Evolutionary conservation across 2,888 invertebrate genomes (phyloP), one percentile per base, ranked within the genome.

Genomic region (Stomorhina lunata): DNA sequence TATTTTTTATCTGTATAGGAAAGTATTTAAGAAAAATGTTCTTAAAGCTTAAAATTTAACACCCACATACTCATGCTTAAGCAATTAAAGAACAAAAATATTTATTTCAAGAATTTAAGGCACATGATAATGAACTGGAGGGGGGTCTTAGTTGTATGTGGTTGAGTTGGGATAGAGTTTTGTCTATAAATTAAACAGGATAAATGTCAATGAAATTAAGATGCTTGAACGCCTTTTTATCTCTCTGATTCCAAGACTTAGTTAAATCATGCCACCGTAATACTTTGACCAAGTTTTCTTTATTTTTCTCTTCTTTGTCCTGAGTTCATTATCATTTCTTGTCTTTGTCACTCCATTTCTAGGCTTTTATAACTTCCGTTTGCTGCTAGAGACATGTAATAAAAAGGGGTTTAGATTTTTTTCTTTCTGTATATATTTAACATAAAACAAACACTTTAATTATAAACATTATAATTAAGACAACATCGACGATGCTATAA

Each of bases 151-250:
- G 7, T 20, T 7, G 15, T 53, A 40, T 22, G 17, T 27, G 22
- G n/a, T 6, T 20, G 10, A 20, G 9, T n/a, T 6, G 37, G 10
- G 29, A 66, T 20, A 66, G 48, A 68, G 61, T 61, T 69, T 68
- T 43, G 12, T 61, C 76, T 76, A 82, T 75, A 82, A 82, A 82
- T 75, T 79, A 75, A 81, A 59, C 37, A 29, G 73, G 73, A 81
- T 78, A 75, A 81, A 75, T 82, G 78, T 65, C 79, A 78, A 82
- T 82, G 82, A 75, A 75, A 82, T 82, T 71, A 71, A 75, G 75
- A 79, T 63, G 68, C 75, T 79, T 82, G 73, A 73, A 69, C 68
- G 77, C 77, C 77, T 73, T 63, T 78, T 50, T 45, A 7, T 22
- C 29, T 25, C 53, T 15, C 10, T 55, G 4, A 10, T 37, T 10